These are phyloP conservation scores for Chrysodeixis includens DNA, from an alignment of 2,888 invertebrate species.

Conservation along the genomic window DNA sequence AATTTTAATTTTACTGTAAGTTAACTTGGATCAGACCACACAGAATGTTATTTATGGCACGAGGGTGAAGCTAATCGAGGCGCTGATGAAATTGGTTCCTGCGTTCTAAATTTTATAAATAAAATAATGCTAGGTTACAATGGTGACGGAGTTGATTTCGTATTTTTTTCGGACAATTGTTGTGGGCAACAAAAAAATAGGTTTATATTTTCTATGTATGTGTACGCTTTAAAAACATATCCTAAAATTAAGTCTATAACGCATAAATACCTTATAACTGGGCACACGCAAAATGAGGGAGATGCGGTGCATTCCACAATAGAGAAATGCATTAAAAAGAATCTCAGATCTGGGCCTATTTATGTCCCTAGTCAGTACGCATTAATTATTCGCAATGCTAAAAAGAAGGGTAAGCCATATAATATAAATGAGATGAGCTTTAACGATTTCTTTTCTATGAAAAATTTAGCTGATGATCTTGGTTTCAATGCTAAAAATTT, in stretches of 20 bases:
- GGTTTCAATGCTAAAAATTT: too few relatives aligned
- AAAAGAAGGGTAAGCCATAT: constrained; percentile 14
- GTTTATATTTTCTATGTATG: background rate
- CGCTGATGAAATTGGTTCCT: too few relatives aligned
- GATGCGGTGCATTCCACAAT: constrained; percentile 16
- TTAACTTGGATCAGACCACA: too few relatives aligned
- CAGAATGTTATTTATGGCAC: too few relatives aligned
- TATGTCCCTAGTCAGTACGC: constrained; percentile 16
- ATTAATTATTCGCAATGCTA: constrained; percentile 10
- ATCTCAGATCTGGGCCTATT: constrained; percentile 15
- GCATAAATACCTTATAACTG: constrained; percentile 22
- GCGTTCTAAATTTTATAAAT: background rate
- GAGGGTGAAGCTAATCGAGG: too few relatives aligned
- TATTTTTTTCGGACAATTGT: background rate
- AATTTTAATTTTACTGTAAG: too few relatives aligned
- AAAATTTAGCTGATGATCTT: too few relatives aligned
- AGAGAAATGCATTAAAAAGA: constrained; percentile 16
- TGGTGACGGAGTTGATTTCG: background rate
- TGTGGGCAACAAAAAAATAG: background rate
- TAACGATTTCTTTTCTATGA: too few relatives aligned
- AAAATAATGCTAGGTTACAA: background rate
- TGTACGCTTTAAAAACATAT: background rate
- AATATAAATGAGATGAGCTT: background rate
- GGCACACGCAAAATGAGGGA: constrained; percentile 21
- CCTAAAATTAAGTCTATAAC: constrained; percentile 13